Evolutionary conservation across 1,140 invertebrate genomes (phyloP).

Genomic region (Battus philenor): DNA sequence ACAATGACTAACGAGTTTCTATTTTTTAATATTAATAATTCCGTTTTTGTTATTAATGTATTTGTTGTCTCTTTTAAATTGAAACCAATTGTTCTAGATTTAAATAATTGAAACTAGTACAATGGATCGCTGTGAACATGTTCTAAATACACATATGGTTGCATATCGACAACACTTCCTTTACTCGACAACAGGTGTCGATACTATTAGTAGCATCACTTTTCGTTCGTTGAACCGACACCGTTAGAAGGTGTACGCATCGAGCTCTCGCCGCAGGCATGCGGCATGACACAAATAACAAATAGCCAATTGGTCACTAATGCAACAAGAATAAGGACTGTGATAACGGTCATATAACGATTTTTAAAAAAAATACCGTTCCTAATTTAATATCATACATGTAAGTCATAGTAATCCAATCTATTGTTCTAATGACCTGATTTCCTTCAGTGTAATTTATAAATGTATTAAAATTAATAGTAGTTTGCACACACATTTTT

Average conservation of each 20-base stretch:
- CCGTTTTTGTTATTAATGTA: too few species aligned
- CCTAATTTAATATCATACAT: too few species aligned
- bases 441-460: too few species aligned
- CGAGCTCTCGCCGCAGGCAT: conserved; percentile 52
- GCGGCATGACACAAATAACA: conserved; percentile 68
- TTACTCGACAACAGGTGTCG: conserved; percentile 42
- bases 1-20: too few species aligned
- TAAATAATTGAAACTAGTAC: conserved; percentile 17
- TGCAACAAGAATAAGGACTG: conserved; percentile 24
- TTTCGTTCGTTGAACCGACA: conserved; percentile 66
- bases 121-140: conserved; percentile 10
- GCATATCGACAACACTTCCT: conserved; percentile 38
- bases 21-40: too few species aligned
- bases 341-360: conserved; percentile 23
- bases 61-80: too few species aligned
- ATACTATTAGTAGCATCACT: conserved; percentile 56
- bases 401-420: background rate
- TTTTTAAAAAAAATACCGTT: conserved; percentile 10
- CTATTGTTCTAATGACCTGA: too few species aligned
- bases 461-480: too few species aligned
- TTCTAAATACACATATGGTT: conserved; percentile 20
- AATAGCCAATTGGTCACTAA: conserved; percentile 42
- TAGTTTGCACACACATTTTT: too few species aligned
- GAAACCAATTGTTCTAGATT: too few species aligned
- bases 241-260: conserved; percentile 65